Conservation (phyloP, 2,888 invertebrate genomes). For the Pocota personata region DNA sequence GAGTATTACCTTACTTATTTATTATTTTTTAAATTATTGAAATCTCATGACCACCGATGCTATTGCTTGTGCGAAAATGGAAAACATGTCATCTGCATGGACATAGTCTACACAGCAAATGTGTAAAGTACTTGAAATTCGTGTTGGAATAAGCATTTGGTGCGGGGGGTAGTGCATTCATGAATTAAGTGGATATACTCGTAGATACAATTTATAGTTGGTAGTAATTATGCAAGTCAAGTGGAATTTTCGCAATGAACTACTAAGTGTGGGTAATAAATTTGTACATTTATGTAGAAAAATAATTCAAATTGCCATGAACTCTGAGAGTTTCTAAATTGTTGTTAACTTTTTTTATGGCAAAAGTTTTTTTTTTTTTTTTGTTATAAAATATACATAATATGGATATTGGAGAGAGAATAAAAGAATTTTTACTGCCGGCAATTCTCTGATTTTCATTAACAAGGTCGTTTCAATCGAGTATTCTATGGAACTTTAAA, state of each 20-base stretch:
- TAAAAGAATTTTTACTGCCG: not conserved
- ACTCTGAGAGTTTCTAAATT: not conserved
- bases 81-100: not conserved
- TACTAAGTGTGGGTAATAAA: constrained; percentile 26
- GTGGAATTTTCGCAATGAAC: constrained; percentile 29
- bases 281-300: not conserved
- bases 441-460: not conserved
- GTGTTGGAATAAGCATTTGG: not conserved
- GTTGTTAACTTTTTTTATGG: not conserved
- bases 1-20: constrained; percentile 22
- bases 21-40: not conserved
- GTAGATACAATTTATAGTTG: not conserved
- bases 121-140: constrained; percentile 21
- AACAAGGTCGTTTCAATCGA: not conserved
- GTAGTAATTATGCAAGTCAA: constrained; percentile 25
- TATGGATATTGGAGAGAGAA: no score
- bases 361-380: not conserved
- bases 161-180: not conserved
- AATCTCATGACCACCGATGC: constrained; percentile 15
- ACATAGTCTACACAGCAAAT: not conserved
- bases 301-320: not conserved
- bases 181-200: not conserved
- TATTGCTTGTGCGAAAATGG: not conserved
- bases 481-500: no score
- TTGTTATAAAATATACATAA: no score